Conservation (phyloP, 2,113 vertebrate genomes). For the Capricornis sumatraensis region DNA sequence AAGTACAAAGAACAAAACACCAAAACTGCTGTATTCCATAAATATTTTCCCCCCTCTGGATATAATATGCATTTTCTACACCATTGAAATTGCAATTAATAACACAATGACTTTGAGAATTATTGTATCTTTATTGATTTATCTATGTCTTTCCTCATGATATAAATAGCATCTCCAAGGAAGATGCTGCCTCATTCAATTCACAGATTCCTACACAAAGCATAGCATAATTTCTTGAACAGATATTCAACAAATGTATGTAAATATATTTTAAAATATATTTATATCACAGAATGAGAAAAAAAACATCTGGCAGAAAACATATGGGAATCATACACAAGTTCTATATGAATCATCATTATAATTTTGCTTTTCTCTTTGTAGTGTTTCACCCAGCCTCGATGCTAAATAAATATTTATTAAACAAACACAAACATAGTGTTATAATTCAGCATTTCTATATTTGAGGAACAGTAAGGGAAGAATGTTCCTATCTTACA, state of each 20-base stretch:
- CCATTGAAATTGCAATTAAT: background rate
- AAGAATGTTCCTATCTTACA: background rate
- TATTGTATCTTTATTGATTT: background rate
- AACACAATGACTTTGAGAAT: background rate
- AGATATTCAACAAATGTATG: background rate
- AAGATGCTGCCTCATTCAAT: background rate
- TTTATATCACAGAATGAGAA: background rate
- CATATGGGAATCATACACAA: background rate
- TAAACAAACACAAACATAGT: background rate
- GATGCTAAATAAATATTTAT: background rate
- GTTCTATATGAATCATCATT: background rate
- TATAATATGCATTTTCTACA: background rate
- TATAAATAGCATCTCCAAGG: background rate
- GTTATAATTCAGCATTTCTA: background rate
- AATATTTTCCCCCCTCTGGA: background rate
- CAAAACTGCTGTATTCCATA: background rate
- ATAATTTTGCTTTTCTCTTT: background rate
- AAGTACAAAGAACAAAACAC: background rate
- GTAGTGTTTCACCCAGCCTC: background rate
- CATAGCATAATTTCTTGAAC: background rate
- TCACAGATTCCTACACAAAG: background rate
- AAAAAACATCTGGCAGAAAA: constrained; percentile 16
- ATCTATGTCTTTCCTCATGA: background rate
- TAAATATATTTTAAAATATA: background rate
- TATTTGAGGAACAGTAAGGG: background rate